Percentiles rank a stretch among this genome's conserved stretches.
These are phyloP conservation scores for Urophycis tenuis DNA, from an alignment of 2,797 vertebrate genomes.

Conservation along the genomic window DNA sequence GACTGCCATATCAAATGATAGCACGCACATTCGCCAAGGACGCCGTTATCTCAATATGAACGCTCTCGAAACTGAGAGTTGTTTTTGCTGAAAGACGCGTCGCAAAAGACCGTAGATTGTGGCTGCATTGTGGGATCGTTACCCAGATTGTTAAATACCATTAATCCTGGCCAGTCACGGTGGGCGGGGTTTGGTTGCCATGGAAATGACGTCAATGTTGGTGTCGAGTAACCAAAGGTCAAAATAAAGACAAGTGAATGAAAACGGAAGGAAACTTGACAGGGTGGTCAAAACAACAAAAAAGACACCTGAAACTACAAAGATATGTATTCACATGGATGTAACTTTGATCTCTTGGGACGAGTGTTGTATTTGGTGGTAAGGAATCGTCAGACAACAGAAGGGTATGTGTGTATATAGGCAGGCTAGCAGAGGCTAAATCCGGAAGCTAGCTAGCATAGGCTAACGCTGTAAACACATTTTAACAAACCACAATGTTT, in stretches of 20 bases:
- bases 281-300: slow-evolving; percentile 38
- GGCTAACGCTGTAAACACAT: slow-evolving; percentile 53
- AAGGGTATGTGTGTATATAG: slow-evolving; percentile 51
- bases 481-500: slow-evolving; percentile 35
- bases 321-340: neutral
- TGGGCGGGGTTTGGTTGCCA: slow-evolving; percentile 65
- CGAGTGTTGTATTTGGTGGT: slow-evolving; percentile 33
- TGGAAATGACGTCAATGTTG: slow-evolving; percentile 75
- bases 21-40: neutral
- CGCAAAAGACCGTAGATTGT: neutral
- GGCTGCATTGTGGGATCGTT: neutral
- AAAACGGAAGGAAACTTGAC: slow-evolving; percentile 67
- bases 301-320: slow-evolving; percentile 22
- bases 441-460: slow-evolving; percentile 52
- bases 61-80: neutral
- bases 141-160: neutral
- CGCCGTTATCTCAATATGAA: neutral
- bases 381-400: slow-evolving; percentile 54
- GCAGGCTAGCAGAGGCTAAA: slow-evolving; percentile 57
- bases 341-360: neutral
- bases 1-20: neutral
- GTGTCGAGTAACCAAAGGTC: slow-evolving; percentile 78
- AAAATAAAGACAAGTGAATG: slow-evolving; percentile 74
- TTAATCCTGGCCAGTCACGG: slow-evolving; percentile 14
- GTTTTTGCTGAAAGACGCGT: neutral